Evolutionary conservation across 2,888 invertebrate genomes (phyloP).

Genomic region (Girardia tigrina): DNA sequence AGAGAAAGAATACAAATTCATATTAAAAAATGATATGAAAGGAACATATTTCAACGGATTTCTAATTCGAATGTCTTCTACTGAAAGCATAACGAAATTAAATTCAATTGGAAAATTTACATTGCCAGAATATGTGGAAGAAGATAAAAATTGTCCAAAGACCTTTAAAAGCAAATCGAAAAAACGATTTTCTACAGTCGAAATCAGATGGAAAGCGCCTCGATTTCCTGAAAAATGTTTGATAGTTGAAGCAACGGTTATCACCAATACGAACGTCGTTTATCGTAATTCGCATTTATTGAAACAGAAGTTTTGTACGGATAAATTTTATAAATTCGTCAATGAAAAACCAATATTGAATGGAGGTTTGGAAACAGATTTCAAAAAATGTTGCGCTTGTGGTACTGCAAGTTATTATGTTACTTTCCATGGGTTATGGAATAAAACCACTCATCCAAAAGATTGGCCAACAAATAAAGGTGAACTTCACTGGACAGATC

Average conservation of each 20-base stretch:
- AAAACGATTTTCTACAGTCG: not conserved
- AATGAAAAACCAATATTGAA: not conserved
- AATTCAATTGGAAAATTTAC: not conserved
- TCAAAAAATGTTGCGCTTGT: slow-evolving; percentile 68
- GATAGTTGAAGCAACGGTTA: not conserved
- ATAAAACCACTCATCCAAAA: slow-evolving; percentile 80
- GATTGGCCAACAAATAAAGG: slow-evolving; percentile 69
- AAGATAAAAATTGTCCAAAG: not conserved
- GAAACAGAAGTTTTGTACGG: not conserved
- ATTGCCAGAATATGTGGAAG: not conserved
- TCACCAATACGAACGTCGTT: not conserved
- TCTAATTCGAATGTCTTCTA: too few species aligned
- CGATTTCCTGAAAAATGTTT: not conserved
- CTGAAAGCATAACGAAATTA: not conserved
- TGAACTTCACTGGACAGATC: slow-evolving; percentile 87
- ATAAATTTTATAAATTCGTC: not conserved
- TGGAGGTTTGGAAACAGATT: not conserved
- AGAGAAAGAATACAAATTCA: too few species aligned
- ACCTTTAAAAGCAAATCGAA: not conserved
- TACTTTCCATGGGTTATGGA: slow-evolving; percentile 84
- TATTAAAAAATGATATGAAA: too few species aligned
- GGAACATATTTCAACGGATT: too few species aligned
- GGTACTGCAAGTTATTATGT: slow-evolving; percentile 92
- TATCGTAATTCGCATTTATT: not conserved
- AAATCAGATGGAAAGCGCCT: not conserved